Conservation (phyloP, 2,113 vertebrate species). For the Oncorhynchus kisutch region DNA sequence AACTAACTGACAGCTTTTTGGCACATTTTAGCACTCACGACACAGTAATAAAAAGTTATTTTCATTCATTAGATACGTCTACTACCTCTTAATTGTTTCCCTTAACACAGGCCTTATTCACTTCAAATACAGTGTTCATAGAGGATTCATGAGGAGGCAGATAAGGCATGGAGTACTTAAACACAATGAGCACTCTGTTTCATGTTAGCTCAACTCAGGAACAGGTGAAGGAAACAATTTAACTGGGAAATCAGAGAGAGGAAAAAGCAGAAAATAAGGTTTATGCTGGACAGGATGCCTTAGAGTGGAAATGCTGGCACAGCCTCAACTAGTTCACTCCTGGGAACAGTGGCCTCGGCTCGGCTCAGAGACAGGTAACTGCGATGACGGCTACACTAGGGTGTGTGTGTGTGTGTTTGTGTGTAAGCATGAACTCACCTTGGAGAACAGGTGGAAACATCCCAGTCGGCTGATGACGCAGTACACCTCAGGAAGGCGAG, state of each 20-base stretch:
- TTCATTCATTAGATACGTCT: background rate
- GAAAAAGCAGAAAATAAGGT: conserved; percentile 23
- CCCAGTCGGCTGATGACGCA: conserved; percentile 98
- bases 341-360: conserved; percentile 35
- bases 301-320: background rate
- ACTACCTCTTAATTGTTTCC: background rate
- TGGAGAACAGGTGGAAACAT: conserved; percentile 98
- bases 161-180: conserved; percentile 38
- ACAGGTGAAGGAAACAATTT: conserved; percentile 47
- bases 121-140: background rate
- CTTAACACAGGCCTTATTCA: background rate
- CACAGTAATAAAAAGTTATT: background rate
- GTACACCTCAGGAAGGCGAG: conserved; percentile 96
- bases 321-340: conserved; percentile 19
- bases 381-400: conserved; percentile 30
- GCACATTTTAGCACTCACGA: background rate
- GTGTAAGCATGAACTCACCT: conserved; percentile 78
- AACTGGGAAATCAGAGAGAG: conserved; percentile 36
- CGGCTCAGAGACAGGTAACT: conserved; percentile 25
- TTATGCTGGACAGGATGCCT: conserved; percentile 22
- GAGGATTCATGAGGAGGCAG: conserved; percentile 30
- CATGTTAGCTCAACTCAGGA: conserved; percentile 35
- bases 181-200: conserved; percentile 41
- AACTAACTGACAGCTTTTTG: background rate
- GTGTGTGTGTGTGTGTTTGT: background rate